Base-by-base conservation (phyloP, 2,797 vertebrate species). In the Leptatherina wallacei region DNA sequence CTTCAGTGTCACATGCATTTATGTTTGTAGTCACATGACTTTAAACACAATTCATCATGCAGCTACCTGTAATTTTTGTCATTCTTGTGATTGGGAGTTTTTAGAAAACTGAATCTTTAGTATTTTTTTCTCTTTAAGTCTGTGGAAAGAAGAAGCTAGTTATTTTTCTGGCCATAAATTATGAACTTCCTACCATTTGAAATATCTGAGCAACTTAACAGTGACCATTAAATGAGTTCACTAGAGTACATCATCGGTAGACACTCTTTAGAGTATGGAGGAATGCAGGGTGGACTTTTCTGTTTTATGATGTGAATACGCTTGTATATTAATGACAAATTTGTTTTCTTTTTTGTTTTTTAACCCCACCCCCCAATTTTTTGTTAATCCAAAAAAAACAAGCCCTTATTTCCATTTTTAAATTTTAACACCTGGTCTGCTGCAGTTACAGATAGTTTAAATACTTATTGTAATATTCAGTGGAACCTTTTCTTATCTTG, bases 401-500 rank as follows among this genome's bases (percentile, higher is more conserved):
- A 27, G 65, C 56, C 62, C 33, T 20, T 30, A 16, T 66, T 68
- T 74, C 30, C 3, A 57, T 55, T 74, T 69, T 82, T 55, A 10
- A 44, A 40, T 63, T 81, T 49, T 56, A 64, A 81, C 64, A 77
- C 61, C 65, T 78, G 72, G 69, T 80, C 80, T 86, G 79, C 85
- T 90, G 83, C 86, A 88, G 66, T 81, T 75, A 61, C 78, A 79
- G 75, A 86, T 84, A 79, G 61, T 87, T 80, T 83, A 85, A 85
- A 82, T 85, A 68, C 81, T 85, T 88, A 90, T 88, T 93, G 90
- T 93, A 91, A 86, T 85, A 89, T 89, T 87, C 85, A 89, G 63
- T 87, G 69, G 83, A 91, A 85, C 66, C 82, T 90, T 94, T 94
- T 94, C 91, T 88, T 89, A 89, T 93, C 86, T 92, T 94, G 89